Evolutionary conservation across 2,888 invertebrate genomes (phyloP).

Genomic region (Caenorhabditis angaria): DNA sequence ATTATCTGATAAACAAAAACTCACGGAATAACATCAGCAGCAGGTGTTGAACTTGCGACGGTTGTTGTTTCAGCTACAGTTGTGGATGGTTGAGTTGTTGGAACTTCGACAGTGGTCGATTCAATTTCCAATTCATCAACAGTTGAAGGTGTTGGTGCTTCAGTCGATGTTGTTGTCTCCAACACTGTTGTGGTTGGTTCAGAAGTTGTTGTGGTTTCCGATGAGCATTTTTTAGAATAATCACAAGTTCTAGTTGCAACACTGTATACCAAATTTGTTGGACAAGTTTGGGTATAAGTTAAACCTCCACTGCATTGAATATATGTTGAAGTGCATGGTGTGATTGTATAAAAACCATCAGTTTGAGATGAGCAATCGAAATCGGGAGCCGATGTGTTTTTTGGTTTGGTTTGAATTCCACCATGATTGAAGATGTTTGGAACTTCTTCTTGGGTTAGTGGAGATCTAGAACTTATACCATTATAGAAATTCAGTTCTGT

Average conservation of each 20-base stretch:
- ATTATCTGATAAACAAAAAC: neutral
- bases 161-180: slow-evolving; percentile 1
- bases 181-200: slow-evolving; percentile 13
- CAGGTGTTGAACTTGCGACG: slow-evolving; percentile 1
- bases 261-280: slow-evolving; percentile 40
- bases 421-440: slow-evolving; percentile 32
- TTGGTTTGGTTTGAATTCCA: slow-evolving; percentile 4
- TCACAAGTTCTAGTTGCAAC: slow-evolving; percentile 32
- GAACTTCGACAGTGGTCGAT: slow-evolving; percentile 1
- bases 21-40: slow-evolving; percentile 11
- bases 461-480: slow-evolving; percentile 10
- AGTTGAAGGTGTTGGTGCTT: slow-evolving; percentile 7
- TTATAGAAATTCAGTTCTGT: neutral
- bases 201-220: neutral
- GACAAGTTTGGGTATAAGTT: slow-evolving; percentile 27
- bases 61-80: slow-evolving; percentile 15
- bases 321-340: slow-evolving; percentile 21
- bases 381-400: neutral
- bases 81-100: slow-evolving; percentile 15
- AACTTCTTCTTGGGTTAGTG: slow-evolving; percentile 19
- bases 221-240: slow-evolving; percentile 25
- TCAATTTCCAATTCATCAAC: neutral
- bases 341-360: slow-evolving; percentile 36
- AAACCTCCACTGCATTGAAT: slow-evolving; percentile 22
- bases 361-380: slow-evolving; percentile 40